These are phyloP conservation scores for Sclerodermus sp. DNA, from an alignment of 2,888 invertebrate genomes.

Conservation along the genomic window DNA sequence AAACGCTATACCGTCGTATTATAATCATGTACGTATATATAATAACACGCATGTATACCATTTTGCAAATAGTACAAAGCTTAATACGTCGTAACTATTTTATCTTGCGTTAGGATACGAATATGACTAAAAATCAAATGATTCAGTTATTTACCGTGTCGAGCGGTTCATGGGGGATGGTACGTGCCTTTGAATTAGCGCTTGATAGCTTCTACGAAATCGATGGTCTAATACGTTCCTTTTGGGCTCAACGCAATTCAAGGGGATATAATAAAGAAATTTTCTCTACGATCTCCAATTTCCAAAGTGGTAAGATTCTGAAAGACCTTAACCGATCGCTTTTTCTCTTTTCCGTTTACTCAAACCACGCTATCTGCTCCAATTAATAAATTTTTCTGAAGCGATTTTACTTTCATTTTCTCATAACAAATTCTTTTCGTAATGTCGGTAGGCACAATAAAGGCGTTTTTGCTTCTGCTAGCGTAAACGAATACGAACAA, in stretches of 20 bases:
- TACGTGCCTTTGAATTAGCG: no score
- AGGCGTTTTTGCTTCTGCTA: slow-evolving; percentile 43
- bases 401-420: background rate
- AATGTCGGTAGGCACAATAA: slow-evolving; percentile 47
- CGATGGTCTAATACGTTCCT: no score
- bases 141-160: slow-evolving; percentile 7
- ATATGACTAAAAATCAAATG: slow-evolving; percentile 6
- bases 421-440: slow-evolving; percentile 11
- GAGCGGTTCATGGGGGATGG: no score
- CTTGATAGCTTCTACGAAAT: no score
- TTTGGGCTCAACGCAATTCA: no score
- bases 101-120: slow-evolving; percentile 10
- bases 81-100: slow-evolving; percentile 9
- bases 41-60: slow-evolving; percentile 10
- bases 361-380: no score
- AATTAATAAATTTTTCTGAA: slow-evolving; percentile 12
- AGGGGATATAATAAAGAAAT: no score
- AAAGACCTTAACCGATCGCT: no score
- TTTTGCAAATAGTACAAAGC: slow-evolving; percentile 31
- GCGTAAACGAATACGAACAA: slow-evolving; percentile 35
- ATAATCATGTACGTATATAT: no score
- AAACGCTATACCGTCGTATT: slow-evolving; percentile 25
- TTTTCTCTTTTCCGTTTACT: no score
- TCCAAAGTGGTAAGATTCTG: no score
- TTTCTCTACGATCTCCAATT: no score